Evolutionary conservation across 1,140 invertebrate species (phyloP), one percentile per base, ranked within the genome.

Genomic region (Triops longicaudatus): DNA sequence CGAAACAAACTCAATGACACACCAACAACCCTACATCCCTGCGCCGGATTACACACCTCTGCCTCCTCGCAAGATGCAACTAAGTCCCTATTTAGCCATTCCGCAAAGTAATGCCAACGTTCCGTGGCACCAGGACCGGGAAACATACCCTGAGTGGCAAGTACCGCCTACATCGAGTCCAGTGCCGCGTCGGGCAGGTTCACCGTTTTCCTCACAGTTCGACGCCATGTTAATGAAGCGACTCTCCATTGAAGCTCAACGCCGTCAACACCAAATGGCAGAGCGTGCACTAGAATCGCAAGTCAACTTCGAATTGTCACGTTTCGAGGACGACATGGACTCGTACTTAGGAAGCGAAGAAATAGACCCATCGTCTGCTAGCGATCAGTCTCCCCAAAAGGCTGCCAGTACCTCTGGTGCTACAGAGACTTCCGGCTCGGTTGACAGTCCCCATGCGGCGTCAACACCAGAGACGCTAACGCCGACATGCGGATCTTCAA

Each of bases 291-390:
- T 78, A 11, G 28, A 28, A 17, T 12, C 27, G 11, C 63, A 78
- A 74, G 50, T 74, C 74, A 72, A 75, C 22, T 44, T 42, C 1
- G 77, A 78, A 72, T 41, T 78, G 74, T 73, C 74, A 17, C 77
- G 77, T 50, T 78, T 78, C 74, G 77, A 78, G 44, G 26, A 72
- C 22, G 77, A 78, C n/a, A 78, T 78, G 37, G 77, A 78, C 26
- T 78, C 77, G 26, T 78, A 78, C 41, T 22, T 78, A 73, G 77
- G 74, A 17, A 44, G 44, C 11, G 74, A 27, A 9, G 74, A 28
- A 44, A 41, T 22, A 9, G 6, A 6, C 14, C 50, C 50, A 22
- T 63, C 50, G 14, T 63, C 50, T 22, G 14, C n/a, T 0, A 63
- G 50, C 14, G 14, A 63, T 6, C 14, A 63, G 22, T 17, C 50